A percentile compares a stretch with the other conserved stretches of the same genome.
phyloP scores from a whole-genome alignment of 1,140 invertebrate genomes.

The Drosophila pseudoananassae region DNA sequence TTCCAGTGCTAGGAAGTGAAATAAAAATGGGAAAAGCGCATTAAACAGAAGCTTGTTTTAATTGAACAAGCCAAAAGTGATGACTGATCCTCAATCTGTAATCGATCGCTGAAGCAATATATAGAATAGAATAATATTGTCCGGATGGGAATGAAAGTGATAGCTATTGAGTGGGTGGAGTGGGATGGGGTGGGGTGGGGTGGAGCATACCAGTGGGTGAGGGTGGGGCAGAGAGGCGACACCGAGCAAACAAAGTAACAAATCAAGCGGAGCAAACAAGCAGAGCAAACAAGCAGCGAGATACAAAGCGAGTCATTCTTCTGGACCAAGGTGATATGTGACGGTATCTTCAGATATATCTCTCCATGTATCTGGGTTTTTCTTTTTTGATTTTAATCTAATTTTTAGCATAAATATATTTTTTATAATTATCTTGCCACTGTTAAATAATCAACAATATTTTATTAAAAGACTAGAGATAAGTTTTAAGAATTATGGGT shows the following conservation, averaged over 20 bases:
- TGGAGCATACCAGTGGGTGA: background rate
- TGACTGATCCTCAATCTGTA: constrained; percentile 18
- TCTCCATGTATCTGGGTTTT: background rate
- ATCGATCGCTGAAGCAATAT: constrained; percentile 15
- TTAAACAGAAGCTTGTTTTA: constrained; percentile 24
- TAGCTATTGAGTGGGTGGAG: background rate
- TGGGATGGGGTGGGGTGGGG: background rate
- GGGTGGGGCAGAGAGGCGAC: background rate
- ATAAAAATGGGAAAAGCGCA: background rate
- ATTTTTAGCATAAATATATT: background rate
- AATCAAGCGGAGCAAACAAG: constrained; percentile 16
- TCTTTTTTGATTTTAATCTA: background rate
- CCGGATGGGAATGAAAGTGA: background rate
- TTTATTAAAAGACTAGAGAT: background rate
- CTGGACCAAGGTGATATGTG: constrained; percentile 1
- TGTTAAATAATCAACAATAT: background rate
- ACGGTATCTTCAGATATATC: background rate
- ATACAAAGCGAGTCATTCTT: background rate
- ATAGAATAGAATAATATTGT: background rate
- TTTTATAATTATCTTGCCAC: background rate
- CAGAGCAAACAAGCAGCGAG: constrained; percentile 3
- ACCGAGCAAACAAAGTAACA: constrained; percentile 16
- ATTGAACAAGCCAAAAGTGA: background rate
- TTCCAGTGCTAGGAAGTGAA: background rate
- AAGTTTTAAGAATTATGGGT: no score